These are phyloP conservation scores for Limnodromus scolopaceus DNA, from an alignment of 2,797 vertebrate genomes.

Conservation along the genomic window DNA sequence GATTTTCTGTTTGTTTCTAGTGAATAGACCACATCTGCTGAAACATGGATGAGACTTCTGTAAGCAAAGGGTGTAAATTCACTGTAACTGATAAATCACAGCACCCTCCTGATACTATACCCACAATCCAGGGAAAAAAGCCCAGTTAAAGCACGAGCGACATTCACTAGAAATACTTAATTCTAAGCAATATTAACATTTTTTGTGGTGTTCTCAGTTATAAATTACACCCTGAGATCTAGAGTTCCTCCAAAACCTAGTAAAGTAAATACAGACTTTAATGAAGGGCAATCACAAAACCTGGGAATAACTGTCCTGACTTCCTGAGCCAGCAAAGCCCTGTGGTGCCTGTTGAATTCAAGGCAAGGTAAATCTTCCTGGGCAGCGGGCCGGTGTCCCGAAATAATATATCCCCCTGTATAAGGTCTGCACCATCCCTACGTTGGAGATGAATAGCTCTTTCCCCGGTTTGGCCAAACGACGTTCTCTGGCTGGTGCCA, in stretches of 20 bases:
- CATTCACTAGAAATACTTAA: neutral
- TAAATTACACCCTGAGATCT: neutral
- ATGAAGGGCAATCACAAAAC: neutral
- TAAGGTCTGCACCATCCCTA: neutral
- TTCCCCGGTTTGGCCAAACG: neutral
- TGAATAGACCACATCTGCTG: neutral
- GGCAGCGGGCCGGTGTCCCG: neutral
- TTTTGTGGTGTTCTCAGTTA: neutral
- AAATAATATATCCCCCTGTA: neutral
- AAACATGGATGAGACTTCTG: neutral
- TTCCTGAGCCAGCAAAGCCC: neutral
- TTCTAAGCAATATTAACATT: conserved; percentile 11
- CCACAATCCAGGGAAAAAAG: neutral
- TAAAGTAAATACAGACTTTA: conserved; percentile 6
- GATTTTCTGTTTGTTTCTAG: neutral
- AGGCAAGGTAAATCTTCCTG: neutral
- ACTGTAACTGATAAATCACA: neutral
- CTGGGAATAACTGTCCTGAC: neutral
- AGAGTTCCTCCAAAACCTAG: neutral
- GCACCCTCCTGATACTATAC: neutral
- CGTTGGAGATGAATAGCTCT: neutral
- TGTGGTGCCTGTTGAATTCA: neutral
- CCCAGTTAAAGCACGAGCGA: neutral
- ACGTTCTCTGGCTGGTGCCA: neutral
- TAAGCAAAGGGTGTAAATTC: neutral